These are phyloP conservation scores for Agrypnia vestita DNA, from an alignment of 1,140 invertebrate genomes.

Conservation along the genomic window DNA sequence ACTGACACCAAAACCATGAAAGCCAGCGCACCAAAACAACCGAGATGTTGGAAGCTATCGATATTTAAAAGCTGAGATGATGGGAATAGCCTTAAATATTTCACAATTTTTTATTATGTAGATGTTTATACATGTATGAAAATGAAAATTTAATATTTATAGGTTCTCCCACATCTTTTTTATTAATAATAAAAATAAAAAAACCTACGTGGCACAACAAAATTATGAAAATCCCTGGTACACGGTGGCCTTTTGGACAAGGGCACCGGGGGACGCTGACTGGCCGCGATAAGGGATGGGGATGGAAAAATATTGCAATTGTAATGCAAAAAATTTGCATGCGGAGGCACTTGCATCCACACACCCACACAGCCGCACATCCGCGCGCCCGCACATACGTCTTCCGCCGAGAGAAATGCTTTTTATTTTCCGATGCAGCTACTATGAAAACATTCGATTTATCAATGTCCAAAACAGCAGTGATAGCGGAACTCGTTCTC, in stretches of 20 bases:
- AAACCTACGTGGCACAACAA: no score
- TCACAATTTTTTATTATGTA: no score
- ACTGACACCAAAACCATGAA: no score
- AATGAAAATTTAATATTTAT: no score
- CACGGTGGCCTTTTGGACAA: constrained; percentile 3
- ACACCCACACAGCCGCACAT: not conserved
- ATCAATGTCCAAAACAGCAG: constrained; percentile 36
- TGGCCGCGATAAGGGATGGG: constrained; percentile 49
- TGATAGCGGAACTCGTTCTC: not conserved
- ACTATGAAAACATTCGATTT: constrained; percentile 22
- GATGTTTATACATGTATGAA: no score
- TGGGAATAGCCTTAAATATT: no score
- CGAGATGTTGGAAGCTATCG: no score
- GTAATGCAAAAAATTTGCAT: constrained; percentile 58
- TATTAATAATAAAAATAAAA: no score
- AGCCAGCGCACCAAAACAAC: no score
- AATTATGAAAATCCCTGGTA: constrained; percentile 23
- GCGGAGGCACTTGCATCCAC: constrained; percentile 37
- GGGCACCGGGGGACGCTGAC: constrained; percentile 47
- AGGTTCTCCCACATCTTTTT: no score
- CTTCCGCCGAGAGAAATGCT: constrained; percentile 16
- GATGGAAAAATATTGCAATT: constrained; percentile 56
- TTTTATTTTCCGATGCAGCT: constrained; percentile 42
- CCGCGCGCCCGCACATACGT: constrained; percentile 3
- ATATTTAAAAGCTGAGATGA: no score